Conservation (phyloP, 37 sponge, comb jelly and placozoan species). For the Crambe crambe region DNA sequence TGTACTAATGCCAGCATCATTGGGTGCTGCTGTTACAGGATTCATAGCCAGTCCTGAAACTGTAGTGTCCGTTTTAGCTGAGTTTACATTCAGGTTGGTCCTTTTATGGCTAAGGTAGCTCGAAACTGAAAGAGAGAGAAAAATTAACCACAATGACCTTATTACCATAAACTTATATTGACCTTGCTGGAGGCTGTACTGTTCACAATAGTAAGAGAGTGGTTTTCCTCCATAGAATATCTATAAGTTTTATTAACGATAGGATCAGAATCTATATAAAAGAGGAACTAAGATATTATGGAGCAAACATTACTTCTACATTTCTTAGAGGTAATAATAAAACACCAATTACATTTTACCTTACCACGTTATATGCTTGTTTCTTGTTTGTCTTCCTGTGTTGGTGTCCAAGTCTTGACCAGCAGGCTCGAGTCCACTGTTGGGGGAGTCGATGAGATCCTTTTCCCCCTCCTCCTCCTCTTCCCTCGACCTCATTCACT, state of each 20-base stretch:
- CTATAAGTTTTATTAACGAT: too few relatives aligned
- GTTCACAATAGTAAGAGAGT: slow-evolving; percentile 50
- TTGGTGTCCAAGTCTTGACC: slow-evolving; percentile 66
- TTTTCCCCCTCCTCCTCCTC: neutral
- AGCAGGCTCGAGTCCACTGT: slow-evolving; percentile 67
- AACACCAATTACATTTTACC: too few relatives aligned
- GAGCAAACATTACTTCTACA: neutral
- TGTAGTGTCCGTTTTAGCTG: neutral
- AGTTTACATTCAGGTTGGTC: neutral
- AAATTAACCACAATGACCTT: too few relatives aligned
- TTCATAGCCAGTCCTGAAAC: neutral
- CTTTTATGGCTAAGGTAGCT: slow-evolving; percentile 32
- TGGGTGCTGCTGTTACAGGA: neutral
- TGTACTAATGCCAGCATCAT: neutral
- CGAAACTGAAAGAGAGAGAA: slow-evolving; percentile 17
- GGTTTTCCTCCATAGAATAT: slow-evolving; percentile 36
- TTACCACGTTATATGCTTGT: slow-evolving; percentile 60
- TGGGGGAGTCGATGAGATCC: slow-evolving; percentile 7
- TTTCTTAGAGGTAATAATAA: too few relatives aligned
- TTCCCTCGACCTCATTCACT: too few relatives aligned
- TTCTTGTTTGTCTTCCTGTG: slow-evolving; percentile 30
- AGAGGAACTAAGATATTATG: too few relatives aligned
- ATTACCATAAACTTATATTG: neutral
- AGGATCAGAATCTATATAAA: too few relatives aligned
- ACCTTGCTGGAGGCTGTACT: slow-evolving; percentile 68